These are phyloP conservation scores for Aphrophora alni DNA, from an alignment of 2,888 invertebrate genomes.

Conservation along the genomic window DNA sequence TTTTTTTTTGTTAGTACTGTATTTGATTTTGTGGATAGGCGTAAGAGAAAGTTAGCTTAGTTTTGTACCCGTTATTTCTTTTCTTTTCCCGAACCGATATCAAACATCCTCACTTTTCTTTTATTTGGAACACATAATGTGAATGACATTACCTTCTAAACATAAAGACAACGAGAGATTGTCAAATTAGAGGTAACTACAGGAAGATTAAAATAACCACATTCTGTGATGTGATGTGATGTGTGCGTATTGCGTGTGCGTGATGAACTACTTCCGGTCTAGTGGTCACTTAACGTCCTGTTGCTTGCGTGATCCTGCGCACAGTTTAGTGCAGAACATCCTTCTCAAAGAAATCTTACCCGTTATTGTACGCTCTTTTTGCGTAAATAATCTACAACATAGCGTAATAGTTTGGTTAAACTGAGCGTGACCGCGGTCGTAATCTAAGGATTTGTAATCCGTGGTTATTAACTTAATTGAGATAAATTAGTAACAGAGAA, in stretches of 20 bases:
- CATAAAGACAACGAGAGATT: too few relatives aligned
- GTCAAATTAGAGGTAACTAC: too few relatives aligned
- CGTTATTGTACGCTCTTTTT: neutral
- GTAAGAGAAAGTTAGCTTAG: too few relatives aligned
- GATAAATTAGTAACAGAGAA: neutral
- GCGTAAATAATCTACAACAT: neutral
- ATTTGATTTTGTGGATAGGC: too few relatives aligned
- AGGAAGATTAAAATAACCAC: too few relatives aligned
- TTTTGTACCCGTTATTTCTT: too few relatives aligned
- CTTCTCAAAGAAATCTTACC: slow-evolving; percentile 2
- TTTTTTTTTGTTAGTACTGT: too few relatives aligned
- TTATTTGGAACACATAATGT: too few relatives aligned
- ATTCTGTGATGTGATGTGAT: too few relatives aligned
- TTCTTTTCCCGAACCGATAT: too few relatives aligned
- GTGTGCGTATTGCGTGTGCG: slow-evolving; percentile 3
- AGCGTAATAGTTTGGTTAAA: neutral
- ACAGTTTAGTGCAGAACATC: neutral
- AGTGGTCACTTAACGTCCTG: neutral
- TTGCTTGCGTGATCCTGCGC: neutral
- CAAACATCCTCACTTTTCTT: too few relatives aligned
- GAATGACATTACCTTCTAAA: too few relatives aligned
- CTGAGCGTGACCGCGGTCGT: neutral
- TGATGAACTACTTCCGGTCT: neutral
- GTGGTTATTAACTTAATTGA: neutral
- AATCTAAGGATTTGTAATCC: neutral